Base-by-base conservation (phyloP, 2,888 invertebrate genomes). In the Patella caerulea region DNA sequence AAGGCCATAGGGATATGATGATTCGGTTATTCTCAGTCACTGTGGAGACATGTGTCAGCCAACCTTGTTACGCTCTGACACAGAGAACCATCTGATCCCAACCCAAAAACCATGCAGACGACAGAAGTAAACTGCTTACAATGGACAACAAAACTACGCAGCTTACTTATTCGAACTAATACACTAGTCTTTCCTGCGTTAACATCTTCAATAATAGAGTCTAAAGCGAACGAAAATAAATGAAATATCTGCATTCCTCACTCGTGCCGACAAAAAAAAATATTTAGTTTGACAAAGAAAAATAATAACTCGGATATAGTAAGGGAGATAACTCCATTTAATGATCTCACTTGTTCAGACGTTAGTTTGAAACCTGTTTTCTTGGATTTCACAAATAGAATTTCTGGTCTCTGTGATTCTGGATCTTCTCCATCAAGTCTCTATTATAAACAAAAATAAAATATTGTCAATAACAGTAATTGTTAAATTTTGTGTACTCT, bases 361-460 rank as follows among this genome's bases (percentile, higher is more conserved):
- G 84, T 83, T 1, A 87, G 79, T 71, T 72, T 82, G 45, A 82
- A 78, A 11, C 82, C 83, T n/a, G 76, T 73, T 19, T 82, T 78
- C 59, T 80, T 80, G 70, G 83, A 82, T 73, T 76, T 77, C 2
- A 87, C 87, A 82, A 78, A 83, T 75, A 87, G 78, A n/a, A 86
- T 34, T n/a, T 85, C 81, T 53, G 87, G 86, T 72, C 85, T 79
- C 53, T 69, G 70, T 5, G 84, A 81, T n/a, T 79, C 75, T 2
- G 84, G 82, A 65, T 87, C 87, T 24, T 73, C 76, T 12, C 83
- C 84, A 74, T 83, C 85, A 34, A 87, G 76, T 75, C 75, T 74
- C 87, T 88, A 56, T 45, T 79, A 74, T 11, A 71, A 45, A 45
- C 45, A 45, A 45, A 34, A 45, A 45, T 45, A 45, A 9, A 45